Conservation (phyloP, 2,888 invertebrate species). For the Metopia argyrocephala region DNA sequence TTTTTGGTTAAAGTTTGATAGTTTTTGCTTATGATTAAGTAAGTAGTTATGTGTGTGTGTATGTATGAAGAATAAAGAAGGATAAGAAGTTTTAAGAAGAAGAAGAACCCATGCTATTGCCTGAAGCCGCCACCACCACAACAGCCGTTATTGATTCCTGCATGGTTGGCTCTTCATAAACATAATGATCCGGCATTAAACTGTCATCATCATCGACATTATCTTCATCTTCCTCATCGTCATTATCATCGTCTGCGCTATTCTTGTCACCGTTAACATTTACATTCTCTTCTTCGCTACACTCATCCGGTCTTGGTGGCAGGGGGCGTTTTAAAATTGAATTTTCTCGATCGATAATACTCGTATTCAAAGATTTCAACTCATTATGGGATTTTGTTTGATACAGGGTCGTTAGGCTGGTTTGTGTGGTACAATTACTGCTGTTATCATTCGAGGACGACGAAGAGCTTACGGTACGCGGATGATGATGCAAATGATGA, state of each 20-base stretch:
- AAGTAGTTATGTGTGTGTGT: conserved; percentile 31
- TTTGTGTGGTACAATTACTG: conserved; percentile 67
- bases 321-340: conserved; percentile 60
- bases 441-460: conserved; percentile 67
- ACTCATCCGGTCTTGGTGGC: conserved; percentile 56
- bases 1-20: conserved; percentile 22
- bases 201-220: conserved; percentile 60
- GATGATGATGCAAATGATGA: conserved; percentile 59
- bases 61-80: conserved; percentile 35
- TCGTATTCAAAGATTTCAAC: conserved; percentile 55
- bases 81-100: neutral
- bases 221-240: conserved; percentile 55
- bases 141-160: conserved; percentile 65
- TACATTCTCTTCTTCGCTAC: conserved; percentile 54
- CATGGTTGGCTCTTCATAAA: conserved; percentile 65
- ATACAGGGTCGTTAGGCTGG: conserved; percentile 66
- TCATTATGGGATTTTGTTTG: conserved; percentile 62
- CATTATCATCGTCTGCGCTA: conserved; percentile 52
- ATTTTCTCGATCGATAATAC: conserved; percentile 56
- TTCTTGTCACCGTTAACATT: conserved; percentile 57
- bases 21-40: conserved; percentile 44
- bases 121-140: conserved; percentile 67
- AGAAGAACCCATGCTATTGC: conserved; percentile 58
- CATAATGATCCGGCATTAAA: conserved; percentile 60
- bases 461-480: conserved; percentile 65